Conservation (phyloP, 2,113 vertebrate species). For the Vulpes ferrilata region DNA sequence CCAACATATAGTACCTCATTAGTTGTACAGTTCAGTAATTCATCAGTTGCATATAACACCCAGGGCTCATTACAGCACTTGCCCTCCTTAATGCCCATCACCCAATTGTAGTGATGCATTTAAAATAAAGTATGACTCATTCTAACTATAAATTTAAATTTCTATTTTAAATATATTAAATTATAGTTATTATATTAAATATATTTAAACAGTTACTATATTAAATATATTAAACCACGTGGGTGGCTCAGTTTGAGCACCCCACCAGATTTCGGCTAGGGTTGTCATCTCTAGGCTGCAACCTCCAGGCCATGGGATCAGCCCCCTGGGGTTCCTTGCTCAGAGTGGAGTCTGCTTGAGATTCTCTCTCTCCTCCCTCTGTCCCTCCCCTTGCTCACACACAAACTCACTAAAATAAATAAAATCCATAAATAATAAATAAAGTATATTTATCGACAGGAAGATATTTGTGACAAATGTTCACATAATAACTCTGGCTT, state of each 20-base stretch:
- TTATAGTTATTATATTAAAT: no score
- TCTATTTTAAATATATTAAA: no score
- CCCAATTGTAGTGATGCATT: not conserved
- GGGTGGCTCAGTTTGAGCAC: not conserved
- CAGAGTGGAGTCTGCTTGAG: not conserved
- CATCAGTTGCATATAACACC: no score
- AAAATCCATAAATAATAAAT: not conserved
- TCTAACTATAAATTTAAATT: not conserved
- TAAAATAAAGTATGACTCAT: not conserved
- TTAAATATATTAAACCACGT: not conserved
- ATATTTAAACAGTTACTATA: no score
- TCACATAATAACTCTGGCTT: not conserved
- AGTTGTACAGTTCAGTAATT: no score
- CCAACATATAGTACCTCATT: no score
- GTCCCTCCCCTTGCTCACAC: not conserved
- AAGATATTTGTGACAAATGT: slow-evolving; percentile 27
- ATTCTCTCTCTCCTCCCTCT: not conserved
- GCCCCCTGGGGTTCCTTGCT: not conserved
- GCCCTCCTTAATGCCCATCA: no score
- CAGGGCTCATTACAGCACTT: no score
- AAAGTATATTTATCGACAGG: not conserved
- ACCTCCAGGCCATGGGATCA: not conserved
- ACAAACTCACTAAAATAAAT: not conserved
- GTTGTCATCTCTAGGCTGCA: not conserved
- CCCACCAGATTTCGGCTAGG: not conserved